phyloP scores from a whole-genome alignment of 2,888 invertebrate species.

The Nycteola revayana region DNA sequence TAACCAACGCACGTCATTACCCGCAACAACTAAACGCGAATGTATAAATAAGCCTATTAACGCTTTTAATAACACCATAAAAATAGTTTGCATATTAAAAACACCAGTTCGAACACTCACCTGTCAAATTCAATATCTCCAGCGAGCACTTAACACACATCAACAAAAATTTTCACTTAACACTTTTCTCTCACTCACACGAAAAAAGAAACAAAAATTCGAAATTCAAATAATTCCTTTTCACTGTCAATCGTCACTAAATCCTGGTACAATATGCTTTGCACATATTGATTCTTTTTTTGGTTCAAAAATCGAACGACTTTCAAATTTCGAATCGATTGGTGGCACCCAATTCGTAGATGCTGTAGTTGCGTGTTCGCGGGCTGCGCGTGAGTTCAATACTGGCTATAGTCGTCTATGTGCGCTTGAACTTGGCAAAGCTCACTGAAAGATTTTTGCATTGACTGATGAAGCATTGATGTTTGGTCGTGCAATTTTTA shows the following conservation, averaged over 20 bases:
- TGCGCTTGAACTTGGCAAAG: slow-evolving; percentile 75
- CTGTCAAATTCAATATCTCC: slow-evolving; percentile 34
- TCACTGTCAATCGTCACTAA: slow-evolving; percentile 16
- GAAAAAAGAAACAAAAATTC: slow-evolving; percentile 19
- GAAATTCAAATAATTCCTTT: slow-evolving; percentile 13
- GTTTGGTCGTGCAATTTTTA: slow-evolving; percentile 21
- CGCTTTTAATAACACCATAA: too few relatives aligned
- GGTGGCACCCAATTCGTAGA: slow-evolving; percentile 37
- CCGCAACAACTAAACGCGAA: too few relatives aligned
- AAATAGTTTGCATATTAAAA: too few relatives aligned
- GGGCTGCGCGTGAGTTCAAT: slow-evolving; percentile 61
- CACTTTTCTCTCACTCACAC: slow-evolving; percentile 35
- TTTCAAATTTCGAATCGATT: slow-evolving; percentile 23
- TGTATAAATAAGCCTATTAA: too few relatives aligned
- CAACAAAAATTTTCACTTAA: slow-evolving; percentile 34
- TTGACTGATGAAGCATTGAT: slow-evolving; percentile 32
- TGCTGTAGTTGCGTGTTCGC: slow-evolving; percentile 56
- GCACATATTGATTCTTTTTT: neutral
- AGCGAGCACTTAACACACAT: slow-evolving; percentile 33
- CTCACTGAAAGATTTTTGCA: slow-evolving; percentile 62
- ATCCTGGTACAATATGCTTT: slow-evolving; percentile 5
- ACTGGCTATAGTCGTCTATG: slow-evolving; percentile 54
- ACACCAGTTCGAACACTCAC: too few relatives aligned
- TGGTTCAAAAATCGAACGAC: slow-evolving; percentile 17
- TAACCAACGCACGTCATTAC: too few relatives aligned